Evolutionary conservation across 2,113 vertebrate species (phyloP).

Genomic region (Myxocyprinus asiaticus): DNA sequence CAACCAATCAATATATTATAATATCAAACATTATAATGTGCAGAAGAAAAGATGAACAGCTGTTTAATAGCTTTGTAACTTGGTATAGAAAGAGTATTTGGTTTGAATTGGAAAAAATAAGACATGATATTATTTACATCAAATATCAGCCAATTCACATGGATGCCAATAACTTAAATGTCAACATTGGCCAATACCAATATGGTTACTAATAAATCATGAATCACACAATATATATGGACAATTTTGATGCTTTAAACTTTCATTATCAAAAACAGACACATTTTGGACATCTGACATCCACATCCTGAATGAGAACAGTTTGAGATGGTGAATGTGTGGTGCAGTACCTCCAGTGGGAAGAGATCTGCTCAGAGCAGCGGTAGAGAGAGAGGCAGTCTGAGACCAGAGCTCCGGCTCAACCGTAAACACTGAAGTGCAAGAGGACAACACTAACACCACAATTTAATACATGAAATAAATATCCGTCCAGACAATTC

Average conservation of each 20-base stretch:
- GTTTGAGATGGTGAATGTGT: not conserved
- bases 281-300: not conserved
- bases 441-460: not conserved
- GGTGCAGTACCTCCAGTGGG: conserved; percentile 88
- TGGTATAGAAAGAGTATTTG: no score
- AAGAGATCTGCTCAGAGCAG: conserved; percentile 84
- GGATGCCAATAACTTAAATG: no score
- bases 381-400: conserved; percentile 75
- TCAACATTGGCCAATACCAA: no score
- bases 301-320: not conserved
- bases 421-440: conserved; percentile 71
- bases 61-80: no score
- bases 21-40: no score
- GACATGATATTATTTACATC: no score
- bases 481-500: not conserved
- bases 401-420: conserved; percentile 87
- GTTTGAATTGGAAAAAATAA: no score
- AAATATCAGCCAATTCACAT: no score
- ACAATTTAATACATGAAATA: not conserved
- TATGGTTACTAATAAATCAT: no score
- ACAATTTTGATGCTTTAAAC: not conserved
- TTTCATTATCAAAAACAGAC: not conserved
- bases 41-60: no score
- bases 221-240: no score
- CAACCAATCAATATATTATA: no score